Conservation (phyloP, 2,113 vertebrate species). For the Cottus gobio region DNA sequence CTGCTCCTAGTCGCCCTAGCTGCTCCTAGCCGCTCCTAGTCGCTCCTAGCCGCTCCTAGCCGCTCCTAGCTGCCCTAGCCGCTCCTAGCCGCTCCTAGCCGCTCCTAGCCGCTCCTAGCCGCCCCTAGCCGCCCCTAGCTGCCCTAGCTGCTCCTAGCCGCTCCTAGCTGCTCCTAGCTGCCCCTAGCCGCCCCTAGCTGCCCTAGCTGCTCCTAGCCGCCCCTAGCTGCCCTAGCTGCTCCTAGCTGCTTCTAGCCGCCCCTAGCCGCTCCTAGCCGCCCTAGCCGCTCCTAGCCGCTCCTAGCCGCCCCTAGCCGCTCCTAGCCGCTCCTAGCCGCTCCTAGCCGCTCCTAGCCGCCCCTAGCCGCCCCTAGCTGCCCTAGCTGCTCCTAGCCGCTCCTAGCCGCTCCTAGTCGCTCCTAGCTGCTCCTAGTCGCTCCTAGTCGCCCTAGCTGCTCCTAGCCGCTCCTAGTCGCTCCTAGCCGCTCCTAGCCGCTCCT, state of each 20-base stretch:
- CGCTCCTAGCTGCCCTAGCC: constrained; percentile 39
- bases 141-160: too few relatives aligned
- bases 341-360: constrained; percentile 32
- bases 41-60: constrained; percentile 36
- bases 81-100: constrained; percentile 44
- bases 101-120: constrained; percentile 17
- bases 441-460: constrained; percentile 44
- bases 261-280: constrained; percentile 44
- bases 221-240: constrained; percentile 48
- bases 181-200: constrained; percentile 45
- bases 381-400: constrained; percentile 36
- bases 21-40: constrained; percentile 35
- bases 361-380: too few relatives aligned
- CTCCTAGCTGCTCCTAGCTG: constrained; percentile 46
- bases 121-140: too few relatives aligned
- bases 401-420: constrained; percentile 35
- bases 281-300: constrained; percentile 30
- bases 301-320: constrained; percentile 35
- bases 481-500: constrained; percentile 36
- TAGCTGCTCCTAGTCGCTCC: constrained; percentile 43
- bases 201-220: too few relatives aligned
- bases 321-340: constrained; percentile 45
- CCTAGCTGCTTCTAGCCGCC: too few relatives aligned
- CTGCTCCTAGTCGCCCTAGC: constrained; percentile 45
- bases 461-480: constrained; percentile 35